Base-by-base conservation (phyloP, 2,888 invertebrate genomes). In the Drosophila nr. perissopoda region DNA sequence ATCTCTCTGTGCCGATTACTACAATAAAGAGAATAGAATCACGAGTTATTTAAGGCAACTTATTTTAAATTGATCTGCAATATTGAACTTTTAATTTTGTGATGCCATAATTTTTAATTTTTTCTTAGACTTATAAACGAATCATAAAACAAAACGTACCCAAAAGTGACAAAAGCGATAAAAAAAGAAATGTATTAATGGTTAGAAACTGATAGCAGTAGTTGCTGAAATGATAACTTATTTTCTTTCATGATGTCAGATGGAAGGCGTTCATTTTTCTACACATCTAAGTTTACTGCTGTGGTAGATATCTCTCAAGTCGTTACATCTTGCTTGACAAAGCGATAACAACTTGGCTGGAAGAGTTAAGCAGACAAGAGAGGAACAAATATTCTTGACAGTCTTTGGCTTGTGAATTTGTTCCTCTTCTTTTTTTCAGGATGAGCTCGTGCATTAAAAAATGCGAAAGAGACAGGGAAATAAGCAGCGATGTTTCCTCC, bases 401-500 rank as follows among this genome's bases (percentile, higher is more conserved):
- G 21, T 48, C 63, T 33, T 54, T 31, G 48, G 36, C 46, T 62
- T 54, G 36, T 49, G 48, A 46, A 46, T 46, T 46, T 25, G 46
- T 46, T 16, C 31, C 36, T 66, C 27, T 67, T 21, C 18, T 62
- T 34, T 66, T 40, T 67, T 66, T 63, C 74, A 76, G 77, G 77
- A 74, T 77, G 62, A 75, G 67, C 60, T 34, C 36, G 54, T 51
- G 60, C 49, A 54, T 34, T 54, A 29, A 51, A 54, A 63, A 71
- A 58, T 67, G 61, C 59, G 36, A 73, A 54, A 46, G 36, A 64
- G 60, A 60, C 79, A 70, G 65, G 68, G 49, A 82, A 76, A 73
- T 75, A 75, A 73, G 70, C 74, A 83, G 64, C 75, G 79, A 71
- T 78, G 75, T 75, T 79, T 76, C 73, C 79, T 76, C 74, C 79